These are phyloP conservation scores for Chamaea fasciata DNA, from an alignment of 2,113 vertebrate species.

Conservation along the genomic window DNA sequence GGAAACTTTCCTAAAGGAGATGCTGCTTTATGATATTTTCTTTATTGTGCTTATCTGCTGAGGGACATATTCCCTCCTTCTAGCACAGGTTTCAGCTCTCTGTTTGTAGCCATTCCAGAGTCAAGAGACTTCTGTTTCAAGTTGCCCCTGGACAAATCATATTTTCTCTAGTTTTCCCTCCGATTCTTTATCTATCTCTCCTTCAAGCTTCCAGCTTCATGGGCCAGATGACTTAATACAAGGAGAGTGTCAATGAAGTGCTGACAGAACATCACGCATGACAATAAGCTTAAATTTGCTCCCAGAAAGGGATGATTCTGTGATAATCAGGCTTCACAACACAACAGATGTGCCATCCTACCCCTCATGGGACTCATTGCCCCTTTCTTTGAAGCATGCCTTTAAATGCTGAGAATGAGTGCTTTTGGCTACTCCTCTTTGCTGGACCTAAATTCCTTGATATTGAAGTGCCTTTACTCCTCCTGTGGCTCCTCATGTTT, in stretches of 20 bases:
- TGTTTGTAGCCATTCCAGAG: not conserved
- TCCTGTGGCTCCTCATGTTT: not conserved
- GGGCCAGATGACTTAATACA: not conserved
- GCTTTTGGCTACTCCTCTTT: not conserved
- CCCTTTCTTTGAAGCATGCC: not conserved
- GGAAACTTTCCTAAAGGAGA: not conserved
- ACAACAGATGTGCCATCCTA: not conserved
- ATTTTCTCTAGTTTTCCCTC: not conserved
- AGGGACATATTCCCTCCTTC: not conserved
- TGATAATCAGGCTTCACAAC: not conserved
- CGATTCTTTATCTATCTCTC: not conserved
- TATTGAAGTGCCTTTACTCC: not conserved
- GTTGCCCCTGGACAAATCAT: not conserved
- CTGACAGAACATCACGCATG: accelerated
- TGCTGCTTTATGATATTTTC: not conserved
- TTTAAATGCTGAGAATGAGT: not conserved
- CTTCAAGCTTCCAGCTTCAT: not conserved
- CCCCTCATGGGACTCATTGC: not conserved
- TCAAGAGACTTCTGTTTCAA: not conserved
- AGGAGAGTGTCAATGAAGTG: not conserved
- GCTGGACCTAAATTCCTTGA: not conserved
- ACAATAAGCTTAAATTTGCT: not conserved
- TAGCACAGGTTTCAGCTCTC: not conserved
- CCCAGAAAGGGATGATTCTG: not conserved
- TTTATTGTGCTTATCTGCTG: not conserved